Evolutionary conservation across 2,888 invertebrate species (phyloP).

Genomic region (Diabrotica balteata): DNA sequence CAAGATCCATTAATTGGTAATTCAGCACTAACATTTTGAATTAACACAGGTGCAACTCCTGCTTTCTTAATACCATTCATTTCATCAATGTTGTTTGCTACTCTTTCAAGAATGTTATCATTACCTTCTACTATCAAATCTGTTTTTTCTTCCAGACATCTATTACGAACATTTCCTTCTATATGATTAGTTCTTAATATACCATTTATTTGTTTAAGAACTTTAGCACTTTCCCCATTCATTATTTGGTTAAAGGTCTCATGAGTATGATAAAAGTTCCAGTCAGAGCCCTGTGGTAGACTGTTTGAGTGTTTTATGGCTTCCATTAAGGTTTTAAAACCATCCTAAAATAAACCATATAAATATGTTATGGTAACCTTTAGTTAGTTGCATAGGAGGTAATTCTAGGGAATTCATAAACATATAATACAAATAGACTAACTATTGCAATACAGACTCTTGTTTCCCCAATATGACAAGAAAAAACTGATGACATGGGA

Average conservation of each 20-base stretch:
- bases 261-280: constrained; percentile 79
- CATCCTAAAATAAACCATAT: constrained; percentile 64
- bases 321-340: constrained; percentile 70
- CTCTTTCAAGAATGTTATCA: constrained; percentile 82
- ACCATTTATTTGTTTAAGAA: constrained; percentile 68
- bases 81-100: constrained; percentile 77
- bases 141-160: constrained; percentile 71
- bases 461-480: too few species aligned
- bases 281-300: constrained; percentile 75
- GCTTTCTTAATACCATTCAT: constrained; percentile 68
- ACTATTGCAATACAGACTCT: too few species aligned
- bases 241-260: constrained; percentile 75
- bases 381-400: too few species aligned
- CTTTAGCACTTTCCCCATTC: constrained; percentile 68
- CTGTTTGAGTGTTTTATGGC: constrained; percentile 75
- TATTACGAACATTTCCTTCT: constrained; percentile 64
- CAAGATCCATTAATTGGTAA: constrained; percentile 66
- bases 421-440: too few species aligned
- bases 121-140: constrained; percentile 84
- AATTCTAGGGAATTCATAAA: too few species aligned
- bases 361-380: not conserved
- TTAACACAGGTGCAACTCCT: constrained; percentile 62
- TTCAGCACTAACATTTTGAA: constrained; percentile 58
- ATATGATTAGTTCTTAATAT: constrained; percentile 66
- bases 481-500: too few species aligned